Evolutionary conservation across 2,888 invertebrate species (phyloP).

Genomic region (Volucella inanis): DNA sequence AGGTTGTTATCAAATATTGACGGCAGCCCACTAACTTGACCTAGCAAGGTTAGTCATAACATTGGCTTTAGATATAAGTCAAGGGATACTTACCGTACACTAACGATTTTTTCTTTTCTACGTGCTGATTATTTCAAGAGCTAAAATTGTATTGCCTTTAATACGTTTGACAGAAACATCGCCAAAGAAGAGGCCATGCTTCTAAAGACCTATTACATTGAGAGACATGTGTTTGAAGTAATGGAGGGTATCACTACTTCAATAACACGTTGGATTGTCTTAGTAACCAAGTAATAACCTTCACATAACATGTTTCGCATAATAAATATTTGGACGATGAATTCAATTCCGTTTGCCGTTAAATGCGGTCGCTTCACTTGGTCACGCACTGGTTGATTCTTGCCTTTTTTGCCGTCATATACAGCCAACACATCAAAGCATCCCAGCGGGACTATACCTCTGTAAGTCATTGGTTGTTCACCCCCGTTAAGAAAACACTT

Average conservation of each 20-base stretch:
- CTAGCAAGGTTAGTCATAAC: too few species aligned
- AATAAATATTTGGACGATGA: slow-evolving; percentile 65
- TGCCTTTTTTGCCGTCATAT: slow-evolving; percentile 25
- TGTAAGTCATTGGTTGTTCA: slow-evolving; percentile 28
- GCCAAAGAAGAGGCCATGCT: too few species aligned
- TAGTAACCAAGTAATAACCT: slow-evolving; percentile 30
- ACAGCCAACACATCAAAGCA: slow-evolving; percentile 32
- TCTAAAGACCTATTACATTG: background rate
- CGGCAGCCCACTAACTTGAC: too few species aligned
- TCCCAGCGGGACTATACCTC: slow-evolving; percentile 39
- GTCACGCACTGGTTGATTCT: slow-evolving; percentile 67
- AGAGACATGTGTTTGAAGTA: slow-evolving; percentile 36
- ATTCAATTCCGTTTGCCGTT: slow-evolving; percentile 66
- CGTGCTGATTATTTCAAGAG: too few species aligned
- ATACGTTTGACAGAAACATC: too few species aligned
- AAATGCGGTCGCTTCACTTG: slow-evolving; percentile 63
- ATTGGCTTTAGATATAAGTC: too few species aligned
- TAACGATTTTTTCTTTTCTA: too few species aligned
- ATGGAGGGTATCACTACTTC: slow-evolving; percentile 49
- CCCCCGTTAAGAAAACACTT: slow-evolving; percentile 52
- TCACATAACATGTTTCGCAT: slow-evolving; percentile 55
- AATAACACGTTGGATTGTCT: slow-evolving; percentile 43
- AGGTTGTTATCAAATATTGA: too few species aligned
- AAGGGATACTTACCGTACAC: too few species aligned
- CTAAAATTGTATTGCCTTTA: too few species aligned